phyloP scores from a whole-genome alignment of 2,113 vertebrate species.

The Hymenochirus boettgeri region DNA sequence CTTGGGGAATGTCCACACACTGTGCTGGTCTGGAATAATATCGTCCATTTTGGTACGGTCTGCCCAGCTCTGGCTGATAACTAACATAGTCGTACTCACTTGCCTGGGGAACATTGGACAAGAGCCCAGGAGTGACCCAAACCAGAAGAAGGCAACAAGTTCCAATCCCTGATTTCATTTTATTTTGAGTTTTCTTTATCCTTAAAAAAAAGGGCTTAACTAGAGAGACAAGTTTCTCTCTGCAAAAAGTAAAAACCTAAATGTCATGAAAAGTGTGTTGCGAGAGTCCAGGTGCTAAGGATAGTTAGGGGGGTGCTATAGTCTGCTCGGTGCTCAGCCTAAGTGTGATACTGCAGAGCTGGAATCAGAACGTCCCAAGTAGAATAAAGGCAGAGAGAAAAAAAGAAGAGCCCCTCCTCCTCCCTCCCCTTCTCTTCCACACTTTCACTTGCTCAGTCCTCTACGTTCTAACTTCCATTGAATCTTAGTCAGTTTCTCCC shows the following conservation, averaged over 20 bases:
- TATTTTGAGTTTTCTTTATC: background rate
- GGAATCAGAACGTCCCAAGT: conserved; percentile 13
- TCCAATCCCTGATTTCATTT: conserved; percentile 11
- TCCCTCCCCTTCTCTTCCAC: conserved; percentile 3
- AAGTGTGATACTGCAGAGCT: conserved; percentile 24
- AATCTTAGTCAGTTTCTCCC: background rate
- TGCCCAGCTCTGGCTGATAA: conserved; percentile 76
- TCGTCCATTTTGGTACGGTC: conserved; percentile 70
- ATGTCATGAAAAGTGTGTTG: background rate
- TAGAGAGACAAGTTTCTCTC: too few relatives aligned
- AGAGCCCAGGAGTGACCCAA: conserved; percentile 54
- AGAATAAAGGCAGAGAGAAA: conserved; percentile 12
- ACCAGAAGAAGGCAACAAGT: conserved; percentile 47
- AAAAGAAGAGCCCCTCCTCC: conserved; percentile 16
- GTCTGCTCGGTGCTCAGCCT: conserved; percentile 13
- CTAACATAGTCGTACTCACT: conserved; percentile 84
- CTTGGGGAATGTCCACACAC: conserved; percentile 91
- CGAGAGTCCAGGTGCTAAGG: conserved; percentile 12
- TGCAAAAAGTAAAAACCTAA: background rate
- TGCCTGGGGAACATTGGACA: conserved; percentile 57
- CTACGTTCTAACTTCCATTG: too few relatives aligned
- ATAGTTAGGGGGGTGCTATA: background rate
- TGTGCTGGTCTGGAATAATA: conserved; percentile 88
- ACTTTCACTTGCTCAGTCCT: conserved; percentile 4
- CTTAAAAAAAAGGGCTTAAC: too few relatives aligned